A percentile compares a stretch with the other conserved stretches of the same genome.
Evolutionary conservation across 2,113 vertebrate genomes (phyloP).

Genomic region (Willisornis vidua): DNA sequence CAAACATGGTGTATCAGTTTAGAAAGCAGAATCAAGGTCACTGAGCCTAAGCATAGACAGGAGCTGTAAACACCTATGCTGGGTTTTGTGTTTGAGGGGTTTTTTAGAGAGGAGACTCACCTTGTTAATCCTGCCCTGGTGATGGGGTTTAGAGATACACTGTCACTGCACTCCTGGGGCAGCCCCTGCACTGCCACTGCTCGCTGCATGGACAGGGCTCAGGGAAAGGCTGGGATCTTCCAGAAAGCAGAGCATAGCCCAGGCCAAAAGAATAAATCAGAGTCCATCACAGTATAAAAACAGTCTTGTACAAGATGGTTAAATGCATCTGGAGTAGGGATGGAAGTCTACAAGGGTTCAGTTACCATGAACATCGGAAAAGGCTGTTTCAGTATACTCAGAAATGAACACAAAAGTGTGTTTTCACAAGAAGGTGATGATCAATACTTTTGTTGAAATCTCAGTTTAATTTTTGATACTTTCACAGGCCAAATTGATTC

Average conservation of each 20-base stretch:
- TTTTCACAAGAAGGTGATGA: neutral
- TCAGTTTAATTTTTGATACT: neutral
- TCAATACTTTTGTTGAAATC: neutral
- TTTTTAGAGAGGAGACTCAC: neutral
- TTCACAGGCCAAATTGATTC: constrained; percentile 9
- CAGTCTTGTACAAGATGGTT: neutral
- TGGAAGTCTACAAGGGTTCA: neutral
- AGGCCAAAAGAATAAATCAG: neutral
- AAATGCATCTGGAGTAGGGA: neutral
- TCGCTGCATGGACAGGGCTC: neutral
- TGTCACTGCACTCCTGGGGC: neutral
- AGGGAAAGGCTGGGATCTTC: neutral
- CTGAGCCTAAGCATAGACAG: neutral
- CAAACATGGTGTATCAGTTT: neutral
- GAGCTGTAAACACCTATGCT: neutral
- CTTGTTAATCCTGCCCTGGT: neutral
- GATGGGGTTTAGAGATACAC: neutral
- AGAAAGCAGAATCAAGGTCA: neutral
- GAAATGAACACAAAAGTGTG: neutral
- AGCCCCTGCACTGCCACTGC: neutral
- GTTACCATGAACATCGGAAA: neutral
- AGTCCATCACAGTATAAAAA: neutral
- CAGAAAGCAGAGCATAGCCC: neutral
- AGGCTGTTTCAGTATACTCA: neutral
- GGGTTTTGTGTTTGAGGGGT: fast-evolving